Base-by-base conservation (phyloP, 1,140 invertebrate species). In the Ostrea denselamellosa region DNA sequence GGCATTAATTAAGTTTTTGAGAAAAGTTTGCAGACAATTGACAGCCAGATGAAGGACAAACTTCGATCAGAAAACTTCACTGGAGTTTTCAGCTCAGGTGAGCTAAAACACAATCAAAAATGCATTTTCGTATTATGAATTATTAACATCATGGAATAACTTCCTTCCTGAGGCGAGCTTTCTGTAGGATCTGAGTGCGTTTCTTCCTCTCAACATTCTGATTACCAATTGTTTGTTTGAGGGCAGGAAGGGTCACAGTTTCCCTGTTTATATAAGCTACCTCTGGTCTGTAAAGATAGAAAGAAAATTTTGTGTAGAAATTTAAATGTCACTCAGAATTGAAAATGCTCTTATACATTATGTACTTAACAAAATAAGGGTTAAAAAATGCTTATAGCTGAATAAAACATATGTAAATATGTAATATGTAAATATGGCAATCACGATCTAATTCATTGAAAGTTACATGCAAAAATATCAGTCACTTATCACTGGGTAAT, bases 111-210 rank as follows among this genome's bases (percentile, higher is more conserved):
- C 17, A 62, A 19, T 62, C 2, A 62, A 62, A 62, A 62, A 62
- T 62, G 56, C 56, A 62, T 14, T 19, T 62, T 62, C n/a, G 19
- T 19, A 62, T 62, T 62, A 62, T 19, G n/a, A 17, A 17, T 62
- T 19, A 62, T 62, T 19, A 62, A 14, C 68, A 14, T 77, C 86
- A 90, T 68, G 89, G 90, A 65, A 89, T 82, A 12, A 93, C 86
- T 87, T 94, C 93, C 82, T 93, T 92, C 56, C 90, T 90, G 52
- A 93, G 85, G 52, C 93, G 90, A 53, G 93, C 92, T 89, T 94
- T 94, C 90, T 95, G 94, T n/a, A 95, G 88, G 34, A 94, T 93
- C 89, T 94, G 94, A 28, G 94, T 94, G 52, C 94, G 71, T 88
- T 94, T 94, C 87, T 92, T 90, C 54, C 94, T 83, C 85, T 95